Evolutionary conservation across 2,888 invertebrate genomes (phyloP).

Genomic region (Lacanobia oleracea): DNA sequence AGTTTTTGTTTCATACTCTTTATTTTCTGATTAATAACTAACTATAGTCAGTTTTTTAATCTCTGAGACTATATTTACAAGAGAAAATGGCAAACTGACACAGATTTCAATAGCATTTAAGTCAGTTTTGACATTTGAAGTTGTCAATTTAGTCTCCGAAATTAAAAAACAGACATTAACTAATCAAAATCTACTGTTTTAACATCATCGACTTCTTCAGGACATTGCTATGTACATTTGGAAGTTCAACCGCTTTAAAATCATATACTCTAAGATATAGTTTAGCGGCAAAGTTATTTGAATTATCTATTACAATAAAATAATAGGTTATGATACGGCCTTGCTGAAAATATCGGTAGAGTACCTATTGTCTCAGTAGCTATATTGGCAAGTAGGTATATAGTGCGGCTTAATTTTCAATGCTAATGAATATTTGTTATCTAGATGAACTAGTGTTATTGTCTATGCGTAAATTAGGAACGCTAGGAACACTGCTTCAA

Average conservation of each 20-base stretch:
- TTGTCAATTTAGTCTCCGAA: too few species aligned
- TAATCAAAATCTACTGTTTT: background rate
- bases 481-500: slow-evolving; percentile 19
- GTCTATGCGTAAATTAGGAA: slow-evolving; percentile 57
- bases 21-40: background rate
- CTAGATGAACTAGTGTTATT: slow-evolving; percentile 65
- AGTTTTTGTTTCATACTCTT: background rate
- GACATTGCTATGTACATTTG: background rate
- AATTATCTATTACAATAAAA: slow-evolving; percentile 47
- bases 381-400: slow-evolving; percentile 48
- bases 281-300: slow-evolving; percentile 26
- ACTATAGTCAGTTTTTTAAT: too few species aligned
- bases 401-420: slow-evolving; percentile 57
- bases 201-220: background rate
- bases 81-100: too few species aligned
- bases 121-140: too few species aligned
- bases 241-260: background rate
- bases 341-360: slow-evolving; percentile 65
- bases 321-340: slow-evolving; percentile 53
- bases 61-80: too few species aligned
- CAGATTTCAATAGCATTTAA: too few species aligned
- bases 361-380: slow-evolving; percentile 62
- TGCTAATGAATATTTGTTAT: slow-evolving; percentile 67
- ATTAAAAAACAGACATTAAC: too few species aligned
- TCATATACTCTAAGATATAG: slow-evolving; percentile 3